These are phyloP conservation scores for Plectropomus leopardus DNA, from an alignment of 2,113 vertebrate genomes.

Conservation along the genomic window DNA sequence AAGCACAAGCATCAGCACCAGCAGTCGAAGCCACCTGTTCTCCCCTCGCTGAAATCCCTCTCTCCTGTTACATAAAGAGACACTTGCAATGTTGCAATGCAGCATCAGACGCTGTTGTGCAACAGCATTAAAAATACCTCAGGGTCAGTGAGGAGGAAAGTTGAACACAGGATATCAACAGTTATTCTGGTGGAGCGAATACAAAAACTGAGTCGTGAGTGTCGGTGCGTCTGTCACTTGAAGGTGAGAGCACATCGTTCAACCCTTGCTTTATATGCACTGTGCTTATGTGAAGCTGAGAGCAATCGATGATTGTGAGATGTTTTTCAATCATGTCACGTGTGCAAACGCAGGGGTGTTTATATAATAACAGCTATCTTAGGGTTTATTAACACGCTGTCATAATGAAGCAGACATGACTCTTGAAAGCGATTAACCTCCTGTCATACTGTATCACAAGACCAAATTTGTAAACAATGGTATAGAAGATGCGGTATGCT, in stretches of 20 bases:
- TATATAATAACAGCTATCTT: conserved; percentile 4
- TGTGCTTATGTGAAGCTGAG: conserved; percentile 2
- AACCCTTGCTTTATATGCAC: background rate
- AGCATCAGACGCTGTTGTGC: conserved; percentile 75
- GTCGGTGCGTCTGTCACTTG: conserved; percentile 11
- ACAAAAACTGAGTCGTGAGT: conserved; percentile 34
- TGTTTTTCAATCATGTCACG: background rate
- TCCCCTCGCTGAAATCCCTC: conserved; percentile 45
- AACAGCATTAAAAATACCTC: conserved; percentile 78
- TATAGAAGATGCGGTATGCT: background rate
- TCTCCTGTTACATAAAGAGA: conserved; percentile 78
- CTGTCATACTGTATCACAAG: background rate
- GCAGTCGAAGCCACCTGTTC: conserved; percentile 52
- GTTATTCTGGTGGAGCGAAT: conserved; percentile 52
- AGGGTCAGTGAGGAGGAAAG: conserved; percentile 67
- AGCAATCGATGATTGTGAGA: background rate
- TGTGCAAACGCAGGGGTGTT: background rate
- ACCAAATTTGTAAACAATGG: background rate
- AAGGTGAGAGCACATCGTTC: conserved; percentile 25
- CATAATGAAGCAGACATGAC: background rate
- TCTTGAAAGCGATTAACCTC: conserved; percentile 33
- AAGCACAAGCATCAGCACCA: conserved; percentile 33
- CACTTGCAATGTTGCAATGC: conserved; percentile 73
- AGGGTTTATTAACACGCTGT: background rate
- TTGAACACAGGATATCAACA: conserved; percentile 65